A percentile compares a stretch with the other conserved stretches of the same genome.
These are phyloP conservation scores for Bugulina stolonifera DNA, from an alignment of 2,888 invertebrate species.

Conservation along the genomic window DNA sequence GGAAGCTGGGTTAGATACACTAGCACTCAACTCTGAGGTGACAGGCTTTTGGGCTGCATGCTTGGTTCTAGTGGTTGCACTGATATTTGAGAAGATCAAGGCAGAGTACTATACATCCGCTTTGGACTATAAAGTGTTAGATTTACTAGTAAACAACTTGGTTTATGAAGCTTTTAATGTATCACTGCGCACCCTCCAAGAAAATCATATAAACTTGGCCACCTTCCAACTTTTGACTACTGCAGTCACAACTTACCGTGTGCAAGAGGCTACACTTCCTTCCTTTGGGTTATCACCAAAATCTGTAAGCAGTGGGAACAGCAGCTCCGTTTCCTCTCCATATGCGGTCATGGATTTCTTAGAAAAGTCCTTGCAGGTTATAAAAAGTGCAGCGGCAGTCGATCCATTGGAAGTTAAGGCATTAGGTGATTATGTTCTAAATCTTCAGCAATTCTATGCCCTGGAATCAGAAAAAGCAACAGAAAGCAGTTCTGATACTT, in stretches of 20 bases:
- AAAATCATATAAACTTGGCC: not conserved
- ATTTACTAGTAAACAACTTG: not conserved
- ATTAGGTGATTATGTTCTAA: slow-evolving; percentile 16
- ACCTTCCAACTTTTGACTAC: not conserved
- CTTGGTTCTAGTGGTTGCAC: slow-evolving; percentile 16
- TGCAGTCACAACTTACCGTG: not conserved
- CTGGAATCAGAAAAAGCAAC: not conserved
- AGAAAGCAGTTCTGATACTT: not conserved
- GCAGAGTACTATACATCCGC: not conserved
- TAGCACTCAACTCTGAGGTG: not conserved
- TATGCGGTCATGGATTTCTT: slow-evolving; percentile 11
- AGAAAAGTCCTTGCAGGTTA: slow-evolving; percentile 6
- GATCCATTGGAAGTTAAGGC: slow-evolving; percentile 1
- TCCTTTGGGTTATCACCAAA: not conserved
- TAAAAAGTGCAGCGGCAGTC: not conserved
- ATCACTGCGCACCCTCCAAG: not conserved
- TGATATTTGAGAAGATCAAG: slow-evolving; percentile 6
- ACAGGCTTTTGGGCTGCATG: slow-evolving; percentile 11
- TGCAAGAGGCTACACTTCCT: not conserved
- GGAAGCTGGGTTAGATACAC: not conserved
- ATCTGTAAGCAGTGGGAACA: not conserved
- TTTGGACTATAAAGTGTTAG: slow-evolving; percentile 13
- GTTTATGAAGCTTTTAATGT: slow-evolving; percentile 14
- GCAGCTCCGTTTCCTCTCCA: not conserved
- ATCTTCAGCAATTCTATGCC: not conserved